A percentile compares a stretch with the other conserved stretches of the same genome.
These are phyloP conservation scores for Metopia argyrocephala DNA, from an alignment of 2,888 invertebrate species.

Conservation along the genomic window DNA sequence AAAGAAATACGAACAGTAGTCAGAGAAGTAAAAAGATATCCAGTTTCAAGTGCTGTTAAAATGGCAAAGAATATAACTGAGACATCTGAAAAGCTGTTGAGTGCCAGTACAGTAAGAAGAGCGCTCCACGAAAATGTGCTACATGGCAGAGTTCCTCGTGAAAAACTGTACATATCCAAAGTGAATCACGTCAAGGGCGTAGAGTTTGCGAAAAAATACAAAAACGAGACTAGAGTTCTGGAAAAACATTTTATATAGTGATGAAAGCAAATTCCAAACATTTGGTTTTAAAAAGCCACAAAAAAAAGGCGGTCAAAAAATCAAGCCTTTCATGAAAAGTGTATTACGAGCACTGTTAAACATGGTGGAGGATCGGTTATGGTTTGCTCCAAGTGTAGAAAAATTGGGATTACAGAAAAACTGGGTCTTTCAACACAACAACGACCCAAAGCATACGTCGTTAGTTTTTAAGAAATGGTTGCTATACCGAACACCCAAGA, in stretches of 20 bases:
- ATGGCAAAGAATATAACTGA: background rate
- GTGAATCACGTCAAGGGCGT: background rate
- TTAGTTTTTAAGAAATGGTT: slow-evolving; percentile 29
- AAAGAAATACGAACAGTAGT: too few species aligned
- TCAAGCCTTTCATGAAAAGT: background rate
- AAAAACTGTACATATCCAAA: background rate
- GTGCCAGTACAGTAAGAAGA: background rate
- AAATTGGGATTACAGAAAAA: background rate
- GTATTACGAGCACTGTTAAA: slow-evolving; percentile 5
- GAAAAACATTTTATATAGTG: background rate
- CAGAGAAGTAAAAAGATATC: background rate
- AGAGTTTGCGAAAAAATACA: background rate
- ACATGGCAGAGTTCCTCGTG: background rate
- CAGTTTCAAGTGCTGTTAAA: background rate
- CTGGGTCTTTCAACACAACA: slow-evolving; percentile 18
- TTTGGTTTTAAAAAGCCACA: background rate
- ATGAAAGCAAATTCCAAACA: background rate
- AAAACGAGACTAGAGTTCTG: background rate
- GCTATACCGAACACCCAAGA: slow-evolving; percentile 8
- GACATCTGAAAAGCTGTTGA: background rate
- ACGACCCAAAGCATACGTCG: slow-evolving; percentile 24
- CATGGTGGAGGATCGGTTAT: slow-evolving; percentile 6
- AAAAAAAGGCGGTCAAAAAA: background rate
- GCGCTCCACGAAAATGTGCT: background rate
- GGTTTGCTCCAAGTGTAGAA: background rate